These are phyloP conservation scores for Anastatus disparis DNA, from an alignment of 1,140 invertebrate genomes.

Conservation along the genomic window DNA sequence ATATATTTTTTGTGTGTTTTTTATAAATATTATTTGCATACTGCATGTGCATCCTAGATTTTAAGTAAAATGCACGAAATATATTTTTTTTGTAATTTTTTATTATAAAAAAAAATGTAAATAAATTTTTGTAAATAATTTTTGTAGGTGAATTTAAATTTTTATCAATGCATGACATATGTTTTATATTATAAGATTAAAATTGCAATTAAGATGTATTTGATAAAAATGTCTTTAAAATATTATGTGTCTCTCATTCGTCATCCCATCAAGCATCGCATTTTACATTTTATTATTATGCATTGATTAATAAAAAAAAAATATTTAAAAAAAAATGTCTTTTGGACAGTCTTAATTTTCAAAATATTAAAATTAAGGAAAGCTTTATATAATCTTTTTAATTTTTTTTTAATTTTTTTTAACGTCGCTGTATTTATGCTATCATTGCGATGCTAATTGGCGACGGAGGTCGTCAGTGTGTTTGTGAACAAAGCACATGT, in stretches of 20 bases:
- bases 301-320: too few relatives aligned
- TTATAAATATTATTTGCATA: too few relatives aligned
- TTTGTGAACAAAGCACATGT: too few relatives aligned
- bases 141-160: background rate
- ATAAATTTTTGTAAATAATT: background rate
- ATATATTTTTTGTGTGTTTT: conserved; percentile 5
- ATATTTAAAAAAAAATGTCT: too few relatives aligned
- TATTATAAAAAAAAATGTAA: background rate
- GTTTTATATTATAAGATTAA: background rate
- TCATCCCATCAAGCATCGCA: conserved; percentile 28
- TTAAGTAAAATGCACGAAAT: background rate
- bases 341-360: too few relatives aligned
- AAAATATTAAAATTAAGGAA: too few relatives aligned
- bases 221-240: conserved; percentile 33
- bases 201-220: conserved; percentile 4
- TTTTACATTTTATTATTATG: conserved; percentile 32
- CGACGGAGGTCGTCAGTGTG: too few relatives aligned
- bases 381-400: too few relatives aligned
- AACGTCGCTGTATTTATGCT: too few relatives aligned
- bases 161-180: background rate
- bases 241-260: conserved; percentile 34
- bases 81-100: background rate
- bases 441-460: too few relatives aligned
- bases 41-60: conserved; percentile 21
- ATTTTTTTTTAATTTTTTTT: too few relatives aligned